These are phyloP conservation scores for Campylomormyrus numenius DNA, from an alignment of 2,113 vertebrate genomes.

Conservation along the genomic window DNA sequence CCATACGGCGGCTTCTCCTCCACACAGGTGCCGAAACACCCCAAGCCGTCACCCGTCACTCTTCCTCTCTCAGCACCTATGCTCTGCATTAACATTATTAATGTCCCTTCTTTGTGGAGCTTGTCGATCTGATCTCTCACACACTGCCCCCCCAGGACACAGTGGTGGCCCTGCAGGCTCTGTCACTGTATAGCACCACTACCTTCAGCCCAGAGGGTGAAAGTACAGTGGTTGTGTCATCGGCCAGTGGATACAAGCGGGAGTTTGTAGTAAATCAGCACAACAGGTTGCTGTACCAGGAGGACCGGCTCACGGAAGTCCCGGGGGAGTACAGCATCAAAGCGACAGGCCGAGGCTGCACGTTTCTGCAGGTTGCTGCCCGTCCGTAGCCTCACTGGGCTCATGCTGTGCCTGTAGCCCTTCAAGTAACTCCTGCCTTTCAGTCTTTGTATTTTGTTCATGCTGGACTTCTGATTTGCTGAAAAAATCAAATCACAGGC, in stretches of 20 bases:
- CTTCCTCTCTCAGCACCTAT: background rate
- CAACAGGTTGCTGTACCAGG: constrained; percentile 73
- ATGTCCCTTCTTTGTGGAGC: background rate
- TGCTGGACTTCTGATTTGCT: background rate
- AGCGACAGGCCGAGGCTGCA: constrained; percentile 61
- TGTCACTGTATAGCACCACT: constrained; percentile 65
- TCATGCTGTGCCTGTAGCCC: background rate
- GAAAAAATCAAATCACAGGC: background rate
- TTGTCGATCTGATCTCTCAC: background rate
- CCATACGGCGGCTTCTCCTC: constrained; percentile 73
- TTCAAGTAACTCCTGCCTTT: background rate
- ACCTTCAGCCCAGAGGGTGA: constrained; percentile 47
- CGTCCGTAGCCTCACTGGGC: background rate
- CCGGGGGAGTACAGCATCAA: constrained; percentile 59
- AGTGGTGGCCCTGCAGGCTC: constrained; percentile 77
- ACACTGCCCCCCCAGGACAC: constrained; percentile 62
- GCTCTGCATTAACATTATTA: background rate
- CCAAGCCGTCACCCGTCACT: background rate
- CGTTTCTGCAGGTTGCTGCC: constrained; percentile 63
- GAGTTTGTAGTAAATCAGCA: constrained; percentile 60
- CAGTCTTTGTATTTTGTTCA: background rate
- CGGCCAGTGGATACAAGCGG: constrained; percentile 45
- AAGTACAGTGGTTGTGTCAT: constrained; percentile 54
- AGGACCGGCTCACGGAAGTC: constrained; percentile 52
- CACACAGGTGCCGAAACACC: constrained; percentile 66